Evolutionary conservation across 2,113 vertebrate species (phyloP), one percentile per base, ranked within the genome.

Genomic region (Larimichthys crocea): DNA sequence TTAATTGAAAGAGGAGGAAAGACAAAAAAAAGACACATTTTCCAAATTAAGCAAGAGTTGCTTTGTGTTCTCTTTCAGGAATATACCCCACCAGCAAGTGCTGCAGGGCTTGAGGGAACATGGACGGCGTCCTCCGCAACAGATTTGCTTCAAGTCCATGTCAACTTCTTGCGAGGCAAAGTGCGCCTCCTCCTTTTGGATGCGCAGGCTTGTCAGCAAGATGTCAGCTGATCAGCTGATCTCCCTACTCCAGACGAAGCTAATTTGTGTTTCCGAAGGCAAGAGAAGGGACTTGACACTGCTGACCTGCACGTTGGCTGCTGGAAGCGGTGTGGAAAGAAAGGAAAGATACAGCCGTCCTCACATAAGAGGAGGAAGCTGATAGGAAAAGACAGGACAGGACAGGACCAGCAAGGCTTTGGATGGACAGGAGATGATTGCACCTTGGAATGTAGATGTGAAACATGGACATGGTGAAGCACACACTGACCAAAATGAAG

Each of bases 161-260:
- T 93, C 73, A 95, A 95, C 84, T 96, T 96, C 85, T 89, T 96
- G 83, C 89, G 95, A 44, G 95, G 95, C 55, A 96, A 96, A 91
- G 94, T 95, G 76, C 92, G 66, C 63, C 93, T 93, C 73, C 91
- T 96, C 26, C 84, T 95, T 7, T n/a, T 53, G 1, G 88, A 78
- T 15, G 94, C 95, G n/a, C 89, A 91, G 56, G 91, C 91, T 50
- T 96, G 95, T 77, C 89, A 89, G 74, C 89, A 91, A 74, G 89
- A 93, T 24, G 81, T 87, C 85, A 94, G 94, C 93, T 95, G 94
- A 95, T 92, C n/a, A 5, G 52, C 66, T 46, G 17, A 22, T 42
- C 16, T 19, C 19, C 56, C 52, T 11, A 46, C 84, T 64, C 64
- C n/a, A 65, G 85, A 77, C 65, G 8, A 79, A 86, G 74, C 70